A percentile compares a stretch with the other conserved stretches of the same genome.
phyloP scores from a whole-genome alignment of 2,113 vertebrate species.

The Xiphias gladius region DNA sequence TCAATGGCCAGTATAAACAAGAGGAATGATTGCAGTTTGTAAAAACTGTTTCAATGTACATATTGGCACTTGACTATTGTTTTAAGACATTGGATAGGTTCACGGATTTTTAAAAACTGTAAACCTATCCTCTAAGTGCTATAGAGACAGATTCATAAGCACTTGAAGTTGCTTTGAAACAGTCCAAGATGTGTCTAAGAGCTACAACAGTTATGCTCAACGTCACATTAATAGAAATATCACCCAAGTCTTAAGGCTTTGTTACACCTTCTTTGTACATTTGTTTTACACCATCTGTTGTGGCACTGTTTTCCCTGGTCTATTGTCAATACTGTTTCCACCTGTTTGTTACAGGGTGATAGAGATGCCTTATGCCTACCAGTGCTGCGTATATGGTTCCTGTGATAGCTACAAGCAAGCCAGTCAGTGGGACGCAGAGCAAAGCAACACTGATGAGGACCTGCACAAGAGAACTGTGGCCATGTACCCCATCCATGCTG shows the following conservation, averaged over 20 bases:
- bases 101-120: not conserved
- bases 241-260: not conserved
- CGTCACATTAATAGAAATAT: too few species aligned
- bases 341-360: conserved; percentile 85
- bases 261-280: not conserved
- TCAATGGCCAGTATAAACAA: not conserved
- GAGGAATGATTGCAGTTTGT: not conserved
- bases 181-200: not conserved
- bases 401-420: conserved; percentile 88
- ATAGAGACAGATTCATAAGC: not conserved
- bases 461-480: conserved; percentile 86
- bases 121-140: not conserved
- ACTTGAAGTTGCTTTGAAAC: not conserved
- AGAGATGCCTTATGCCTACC: conserved; percentile 95
- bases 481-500: conserved; percentile 85
- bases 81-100: not conserved
- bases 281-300: not conserved
- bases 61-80: not conserved
- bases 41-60: not conserved
- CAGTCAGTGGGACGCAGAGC: conserved; percentile 86
- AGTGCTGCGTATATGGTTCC: conserved; percentile 92
- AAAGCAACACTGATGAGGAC: conserved; percentile 87
- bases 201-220: not conserved
- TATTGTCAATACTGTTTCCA: not conserved
- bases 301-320: not conserved